Evolutionary conservation across 1,140 invertebrate species (phyloP), one percentile per base, ranked within the genome.

Genomic region (Adelges cooleyi): DNA sequence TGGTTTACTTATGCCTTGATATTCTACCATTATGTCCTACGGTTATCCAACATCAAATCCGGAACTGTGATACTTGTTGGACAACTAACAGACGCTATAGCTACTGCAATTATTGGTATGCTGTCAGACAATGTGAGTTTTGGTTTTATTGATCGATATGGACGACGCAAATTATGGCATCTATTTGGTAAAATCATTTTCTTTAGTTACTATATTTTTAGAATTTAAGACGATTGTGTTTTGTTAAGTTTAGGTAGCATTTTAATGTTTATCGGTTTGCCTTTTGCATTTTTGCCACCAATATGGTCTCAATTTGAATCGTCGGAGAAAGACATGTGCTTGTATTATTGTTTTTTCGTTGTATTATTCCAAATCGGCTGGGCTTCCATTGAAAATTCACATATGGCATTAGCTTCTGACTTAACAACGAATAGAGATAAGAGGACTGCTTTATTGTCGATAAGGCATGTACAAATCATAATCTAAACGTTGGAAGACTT

Each of bases 1-100:
- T 97, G 95, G 95, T 98, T 98, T 74, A 92, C 90, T 0, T 98
- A 98, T 77, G 78, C 95, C 15, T 79, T 98, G 69, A 84, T 97
- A 18, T 98, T 85, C 76, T 87, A 95, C 72, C 87, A 95, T 13
- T 68, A 68, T n/a, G 68, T 67, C 6, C 40, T 69, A 18, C 50
- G 48, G 5, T 59, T 96, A 73, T 80, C 80, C 73, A 84, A 86
- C 69, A 76, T 77, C 11, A 77, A 86, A 71, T 83, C 93, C 2
- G 94, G 93, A 27, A 75, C 83, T 48, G 73, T 95, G 65, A 78
- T 96, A 72, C 77, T 95, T 11, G 80, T 92, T 66, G 91, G 92
- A 11, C 92, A 95, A 78, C 73, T 95, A 33, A 89, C 89, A 8
- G 93, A 96, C 81, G 93, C 87, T 18, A 38, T 95, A 23, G 82